Evolutionary conservation across 1,140 invertebrate genomes (phyloP).

Genomic region (Drosophila pectinifera): DNA sequence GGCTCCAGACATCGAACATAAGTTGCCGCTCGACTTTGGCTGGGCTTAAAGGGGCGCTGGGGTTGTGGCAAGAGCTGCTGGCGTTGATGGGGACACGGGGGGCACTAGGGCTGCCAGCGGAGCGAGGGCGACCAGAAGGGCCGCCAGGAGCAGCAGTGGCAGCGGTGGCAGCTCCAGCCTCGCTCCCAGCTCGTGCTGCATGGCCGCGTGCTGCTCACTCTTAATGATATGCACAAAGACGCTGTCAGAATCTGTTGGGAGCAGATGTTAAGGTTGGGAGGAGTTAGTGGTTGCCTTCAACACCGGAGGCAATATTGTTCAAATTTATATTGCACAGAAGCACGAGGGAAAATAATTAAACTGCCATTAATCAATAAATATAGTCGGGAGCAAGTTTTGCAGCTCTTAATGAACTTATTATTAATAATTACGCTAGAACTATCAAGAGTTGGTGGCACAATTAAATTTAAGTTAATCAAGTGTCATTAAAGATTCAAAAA

Average conservation of each 20-base stretch:
- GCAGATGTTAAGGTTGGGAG: not conserved
- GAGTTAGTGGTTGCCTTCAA: not conserved
- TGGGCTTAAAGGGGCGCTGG: conserved; percentile 14
- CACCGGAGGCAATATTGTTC: not conserved
- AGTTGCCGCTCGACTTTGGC: conserved; percentile 62
- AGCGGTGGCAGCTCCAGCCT: conserved; percentile 65
- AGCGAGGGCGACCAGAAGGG: conserved; percentile 43
- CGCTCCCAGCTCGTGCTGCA: conserved; percentile 86
- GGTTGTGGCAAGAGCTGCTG: conserved; percentile 1
- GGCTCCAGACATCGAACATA: conserved; percentile 71
- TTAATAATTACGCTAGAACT: not conserved
- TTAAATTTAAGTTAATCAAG: not conserved
- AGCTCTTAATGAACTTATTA: not conserved
- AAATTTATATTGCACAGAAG: not conserved
- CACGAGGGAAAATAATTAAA: not conserved
- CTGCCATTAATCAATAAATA: not conserved
- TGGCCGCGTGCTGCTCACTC: conserved; percentile 88
- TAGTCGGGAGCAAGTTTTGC: not conserved
- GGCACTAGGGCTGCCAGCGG: not conserved
- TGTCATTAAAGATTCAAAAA: not conserved
- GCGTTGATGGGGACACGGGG: not conserved
- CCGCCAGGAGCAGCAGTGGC: conserved; percentile 55
- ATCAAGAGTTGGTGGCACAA: no score
- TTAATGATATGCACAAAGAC: conserved; percentile 86
- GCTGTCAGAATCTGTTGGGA: conserved; percentile 85